Conservation (phyloP, 2,113 vertebrate species). For the Dipodomys merriami region DNA sequence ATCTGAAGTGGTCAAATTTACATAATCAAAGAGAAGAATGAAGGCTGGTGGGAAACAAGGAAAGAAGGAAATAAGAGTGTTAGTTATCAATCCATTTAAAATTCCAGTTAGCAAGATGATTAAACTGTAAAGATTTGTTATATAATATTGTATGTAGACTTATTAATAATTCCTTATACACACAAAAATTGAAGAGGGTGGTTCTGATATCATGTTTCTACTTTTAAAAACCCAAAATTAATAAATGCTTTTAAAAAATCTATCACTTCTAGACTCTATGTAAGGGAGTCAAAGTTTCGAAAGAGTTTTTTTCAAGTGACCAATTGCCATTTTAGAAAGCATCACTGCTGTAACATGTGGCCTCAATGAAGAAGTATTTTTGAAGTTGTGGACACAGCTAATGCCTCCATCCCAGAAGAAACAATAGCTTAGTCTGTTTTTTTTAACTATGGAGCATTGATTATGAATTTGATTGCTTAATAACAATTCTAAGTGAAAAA, state of each 20-base stretch:
- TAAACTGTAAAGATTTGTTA: not conserved
- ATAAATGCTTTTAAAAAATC: not conserved
- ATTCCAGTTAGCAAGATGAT: not conserved
- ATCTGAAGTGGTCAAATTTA: not conserved
- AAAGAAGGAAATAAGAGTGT: not conserved
- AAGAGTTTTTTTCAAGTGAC: not conserved
- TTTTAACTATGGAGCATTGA: not conserved
- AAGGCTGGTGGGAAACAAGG: too few species aligned
- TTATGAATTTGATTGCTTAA: not conserved
- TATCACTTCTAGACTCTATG: not conserved
- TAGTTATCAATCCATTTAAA: not conserved
- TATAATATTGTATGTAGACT: not conserved
- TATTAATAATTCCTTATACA: not conserved
- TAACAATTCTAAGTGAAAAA: not conserved
- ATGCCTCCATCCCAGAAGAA: not conserved
- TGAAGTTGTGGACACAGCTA: not conserved
- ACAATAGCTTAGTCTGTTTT: too few species aligned
- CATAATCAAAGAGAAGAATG: not conserved
- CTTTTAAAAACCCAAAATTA: not conserved
- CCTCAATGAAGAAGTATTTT: not conserved
- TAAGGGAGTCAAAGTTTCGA: slow-evolving; percentile 15
- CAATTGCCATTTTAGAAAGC: not conserved
- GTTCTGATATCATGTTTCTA: not conserved
- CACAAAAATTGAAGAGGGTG: not conserved
- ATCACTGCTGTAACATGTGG: not conserved